Base-by-base conservation (phyloP, 2,888 invertebrate species). In the Bembecia ichneumoniformis region DNA sequence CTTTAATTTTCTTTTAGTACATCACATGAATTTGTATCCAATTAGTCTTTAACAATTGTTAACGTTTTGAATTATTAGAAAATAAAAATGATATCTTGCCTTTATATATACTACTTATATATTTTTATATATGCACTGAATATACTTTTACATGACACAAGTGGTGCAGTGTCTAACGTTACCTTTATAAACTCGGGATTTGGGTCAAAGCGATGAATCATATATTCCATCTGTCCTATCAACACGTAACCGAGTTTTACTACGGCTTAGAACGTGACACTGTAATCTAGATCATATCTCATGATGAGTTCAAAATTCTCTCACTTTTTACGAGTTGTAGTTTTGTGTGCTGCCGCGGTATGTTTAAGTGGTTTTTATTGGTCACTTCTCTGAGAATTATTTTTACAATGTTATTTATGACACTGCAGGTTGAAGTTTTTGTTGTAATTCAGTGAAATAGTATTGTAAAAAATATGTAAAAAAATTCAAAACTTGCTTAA, bases 131-230 rank as follows among this genome's bases (percentile, higher is more conserved):
- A n/a, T n/a, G n/a, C n/a, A n/a, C n/a, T 28, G 28, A 9, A 9
- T 28, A 28, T 28, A 40, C n/a, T 40, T 40, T 40, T 40, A n/a
- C n/a, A n/a, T 40, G 40, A 14, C 40, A 13, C n/a, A 40, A 40
- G 13, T 13, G 11, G 20, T 28, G 13, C 40, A 11, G 14, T 40
- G 14, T 40, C 14, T 28, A 28, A 14, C 14, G 40, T 11, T 40
- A 40, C 40, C 28, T 40, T 40, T 40, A 40, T n/a, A 40, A 40
- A 40, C 14, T 7, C 40, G 40, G n/a, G 40, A 40, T 40, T 68
- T 80, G 63, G 81, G 81, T 72, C 74, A 69, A 52, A 54, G 60
- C 64, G 68, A 74, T 79, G 77, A 79, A 71, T 82, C 78, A 77
- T 66, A 74, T 62, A 63, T 70, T 64, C 56, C 55, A 58, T 57